Percentiles rank a stretch among this genome's conserved stretches.
Evolutionary conservation across 1,140 invertebrate species (phyloP).

Genomic region (Panagrolaimus sp.): DNA sequence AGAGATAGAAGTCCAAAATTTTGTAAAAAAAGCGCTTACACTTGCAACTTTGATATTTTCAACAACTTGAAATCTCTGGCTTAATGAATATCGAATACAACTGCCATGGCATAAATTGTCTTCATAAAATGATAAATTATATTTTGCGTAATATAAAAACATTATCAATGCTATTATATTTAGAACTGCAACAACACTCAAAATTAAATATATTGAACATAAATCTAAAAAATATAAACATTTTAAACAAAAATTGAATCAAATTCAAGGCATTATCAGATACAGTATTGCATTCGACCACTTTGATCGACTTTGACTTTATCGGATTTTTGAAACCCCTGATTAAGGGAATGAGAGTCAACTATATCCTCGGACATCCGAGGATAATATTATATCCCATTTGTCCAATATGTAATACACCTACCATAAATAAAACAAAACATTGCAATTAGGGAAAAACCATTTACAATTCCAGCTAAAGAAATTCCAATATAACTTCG

Average conservation of each 20-base stretch:
- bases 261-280: too few relatives aligned
- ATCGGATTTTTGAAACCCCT: too few relatives aligned
- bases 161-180: background rate
- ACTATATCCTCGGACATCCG: too few relatives aligned
- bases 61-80: background rate
- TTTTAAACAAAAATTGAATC: background rate
- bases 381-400: too few relatives aligned
- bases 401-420: too few relatives aligned
- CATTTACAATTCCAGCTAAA: too few relatives aligned
- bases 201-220: background rate
- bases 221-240: background rate
- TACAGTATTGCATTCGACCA: too few relatives aligned
- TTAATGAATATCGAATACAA: background rate
- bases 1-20: too few relatives aligned
- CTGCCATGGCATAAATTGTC: background rate
- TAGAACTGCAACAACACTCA: background rate
- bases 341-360: too few relatives aligned
- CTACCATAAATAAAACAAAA: too few relatives aligned
- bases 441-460: too few relatives aligned
- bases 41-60: conserved; percentile 13
- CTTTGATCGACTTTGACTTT: too few relatives aligned
- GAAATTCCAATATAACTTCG: background rate
- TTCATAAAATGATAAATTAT: background rate
- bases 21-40: background rate
- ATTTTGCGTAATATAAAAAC: background rate